Percentiles rank a stretch among this genome's conserved stretches.
Evolutionary conservation across 1,140 invertebrate species (phyloP).

Genomic region (Saccostrea echinata): DNA sequence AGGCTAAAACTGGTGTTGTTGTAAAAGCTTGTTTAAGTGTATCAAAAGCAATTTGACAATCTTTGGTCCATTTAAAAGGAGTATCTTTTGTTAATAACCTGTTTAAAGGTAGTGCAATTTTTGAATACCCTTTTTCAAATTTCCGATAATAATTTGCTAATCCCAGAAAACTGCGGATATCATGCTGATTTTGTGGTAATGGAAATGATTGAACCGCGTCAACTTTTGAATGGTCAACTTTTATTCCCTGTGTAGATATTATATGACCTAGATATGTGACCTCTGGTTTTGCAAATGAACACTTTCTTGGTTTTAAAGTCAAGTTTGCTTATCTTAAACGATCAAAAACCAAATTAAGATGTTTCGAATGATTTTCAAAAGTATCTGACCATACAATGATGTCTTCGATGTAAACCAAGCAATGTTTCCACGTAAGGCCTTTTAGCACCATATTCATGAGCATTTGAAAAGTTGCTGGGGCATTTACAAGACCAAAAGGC

Average conservation of each 20-base stretch:
- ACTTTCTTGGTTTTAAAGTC: conserved; percentile 55
- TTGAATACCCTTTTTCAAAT: conserved; percentile 75
- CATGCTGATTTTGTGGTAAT: conserved; percentile 66
- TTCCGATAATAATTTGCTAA: conserved; percentile 77
- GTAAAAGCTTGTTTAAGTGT: conserved; percentile 61
- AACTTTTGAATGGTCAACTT: conserved; percentile 41
- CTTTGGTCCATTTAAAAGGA: conserved; percentile 51
- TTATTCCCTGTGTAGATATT: conserved; percentile 57
- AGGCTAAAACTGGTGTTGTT: conserved; percentile 59
- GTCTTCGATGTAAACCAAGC: conserved; percentile 61
- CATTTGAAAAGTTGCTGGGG: conserved; percentile 47
- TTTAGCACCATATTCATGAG: conserved; percentile 66
- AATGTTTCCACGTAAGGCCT: conserved; percentile 60
- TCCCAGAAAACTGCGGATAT: conserved; percentile 80
- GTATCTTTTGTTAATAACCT: conserved; percentile 48
- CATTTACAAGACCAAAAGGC: conserved; percentile 61
- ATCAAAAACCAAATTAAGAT: conserved; percentile 60
- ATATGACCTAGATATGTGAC: conserved; percentile 62
- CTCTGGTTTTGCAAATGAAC: conserved; percentile 46
- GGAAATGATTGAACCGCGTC: conserved; percentile 47
- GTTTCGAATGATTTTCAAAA: conserved; percentile 78
- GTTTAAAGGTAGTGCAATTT: conserved; percentile 73
- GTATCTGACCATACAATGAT: conserved; percentile 64
- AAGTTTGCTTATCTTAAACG: conserved; percentile 34
- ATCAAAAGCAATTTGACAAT: conserved; percentile 62